Evolutionary conservation across 2,797 vertebrate species (phyloP), one percentile per base, ranked within the genome.

Genomic region (Acanthis flammea): DNA sequence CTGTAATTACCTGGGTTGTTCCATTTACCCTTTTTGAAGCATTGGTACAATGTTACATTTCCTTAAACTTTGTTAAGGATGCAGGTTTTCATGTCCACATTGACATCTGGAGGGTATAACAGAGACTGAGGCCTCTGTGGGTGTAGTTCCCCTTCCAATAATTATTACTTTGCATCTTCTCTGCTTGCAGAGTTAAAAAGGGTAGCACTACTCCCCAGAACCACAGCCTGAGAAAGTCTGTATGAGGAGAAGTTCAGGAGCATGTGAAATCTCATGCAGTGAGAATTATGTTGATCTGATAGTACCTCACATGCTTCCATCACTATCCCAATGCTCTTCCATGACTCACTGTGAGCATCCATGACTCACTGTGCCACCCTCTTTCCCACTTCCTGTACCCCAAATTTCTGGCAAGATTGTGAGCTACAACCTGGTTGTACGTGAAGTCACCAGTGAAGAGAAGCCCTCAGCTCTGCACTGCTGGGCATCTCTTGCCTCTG

Each of bases 1-100:
- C 57, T 94, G 51, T 94, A 96, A 96, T 96, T 96, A 94, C 85
- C 54, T 70, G 47, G 58, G 61, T 95, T 93, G 84, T 86, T 88
- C 75, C 86, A 90, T 91, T 92, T 90, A 95, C 44, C 75, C 85
- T 90, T 94, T 93, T 82, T 86, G 88, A 96, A 94, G 78, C 30
- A 28, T 24, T 75, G 68, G 35, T 85, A 68, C 75, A 75, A 66
- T 30, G 37, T 62, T 83, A 90, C 14, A 47, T 51, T 77, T 77
- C 84, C 84, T 51, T 51, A 77, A 94, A 47, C 35, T 91, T 92
- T 78, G 23, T 90, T 80, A 77, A 77, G 42, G 35, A 53, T 41
- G 13, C 60, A 62, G 30, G 4, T 28, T 53, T 90, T 81, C 53
- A 48, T 45, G 61, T 22, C 25, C 35, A 9, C 79, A 80, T 55